These are phyloP conservation scores for Enteromius trimaculatus DNA, from an alignment of 2,797 vertebrate species.

Conservation along the genomic window DNA sequence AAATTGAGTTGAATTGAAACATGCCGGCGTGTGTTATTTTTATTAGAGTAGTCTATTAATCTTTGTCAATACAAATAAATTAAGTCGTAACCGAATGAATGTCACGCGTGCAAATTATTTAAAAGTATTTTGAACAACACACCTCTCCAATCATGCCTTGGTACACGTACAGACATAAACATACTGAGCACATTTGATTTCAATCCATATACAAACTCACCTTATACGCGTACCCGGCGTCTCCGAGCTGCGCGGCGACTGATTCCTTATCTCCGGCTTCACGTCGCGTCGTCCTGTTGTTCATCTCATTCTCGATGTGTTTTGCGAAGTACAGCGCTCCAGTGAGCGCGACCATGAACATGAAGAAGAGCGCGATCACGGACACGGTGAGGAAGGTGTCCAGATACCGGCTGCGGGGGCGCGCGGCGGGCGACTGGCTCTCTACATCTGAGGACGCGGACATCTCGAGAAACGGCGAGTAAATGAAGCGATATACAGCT, in stretches of 20 bases:
- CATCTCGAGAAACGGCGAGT: constrained; percentile 5
- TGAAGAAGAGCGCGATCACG: constrained; percentile 64
- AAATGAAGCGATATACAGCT: not conserved
- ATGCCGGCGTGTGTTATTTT: not conserved
- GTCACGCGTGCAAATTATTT: not conserved
- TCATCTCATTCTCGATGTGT: not conserved
- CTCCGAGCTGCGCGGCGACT: accelerated
- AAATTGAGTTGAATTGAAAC: not conserved
- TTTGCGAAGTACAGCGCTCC: constrained; percentile 33
- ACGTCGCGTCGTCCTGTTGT: not conserved
- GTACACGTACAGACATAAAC: not conserved
- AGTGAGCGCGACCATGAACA: constrained; percentile 35
- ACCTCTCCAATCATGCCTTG: not conserved
- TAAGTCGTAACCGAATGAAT: not conserved
- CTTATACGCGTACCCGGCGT: not conserved
- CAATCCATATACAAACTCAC: not conserved
- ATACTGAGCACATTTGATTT: not conserved
- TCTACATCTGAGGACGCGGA: constrained; percentile 64
- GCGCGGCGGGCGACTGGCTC: constrained; percentile 55
- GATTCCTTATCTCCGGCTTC: accelerated
- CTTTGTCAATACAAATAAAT: too few relatives aligned
- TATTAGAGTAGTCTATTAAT: too few relatives aligned
- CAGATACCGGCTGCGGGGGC: constrained; percentile 61
- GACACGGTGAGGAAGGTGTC: constrained; percentile 68
- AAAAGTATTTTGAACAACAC: not conserved